These are phyloP conservation scores for Hydractinia symbiolongicarpus DNA, from an alignment of 30 jellyfish, hydroid and myxozoan species.

Conservation along the genomic window DNA sequence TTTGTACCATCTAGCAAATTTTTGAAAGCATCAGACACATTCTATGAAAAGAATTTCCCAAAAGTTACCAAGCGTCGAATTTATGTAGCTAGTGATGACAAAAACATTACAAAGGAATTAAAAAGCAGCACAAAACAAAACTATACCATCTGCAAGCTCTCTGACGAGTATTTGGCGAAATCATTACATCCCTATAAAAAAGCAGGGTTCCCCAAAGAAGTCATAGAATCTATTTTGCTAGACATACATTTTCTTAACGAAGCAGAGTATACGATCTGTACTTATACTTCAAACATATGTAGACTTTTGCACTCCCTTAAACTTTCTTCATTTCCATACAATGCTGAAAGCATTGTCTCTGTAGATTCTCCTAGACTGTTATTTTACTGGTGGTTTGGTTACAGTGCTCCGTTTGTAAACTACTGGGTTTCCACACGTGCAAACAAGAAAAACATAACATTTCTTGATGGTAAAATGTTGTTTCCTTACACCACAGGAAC, in stretches of 20 bases:
- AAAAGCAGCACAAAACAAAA: neutral
- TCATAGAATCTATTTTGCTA: conserved; percentile 4
- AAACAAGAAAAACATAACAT: neutral
- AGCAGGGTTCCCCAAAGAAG: neutral
- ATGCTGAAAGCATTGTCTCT: neutral
- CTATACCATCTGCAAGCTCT: neutral
- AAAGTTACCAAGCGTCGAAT: neutral
- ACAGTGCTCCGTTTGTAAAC: neutral
- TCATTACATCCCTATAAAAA: neutral
- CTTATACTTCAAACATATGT: neutral
- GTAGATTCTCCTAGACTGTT: neutral
- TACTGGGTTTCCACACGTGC: conserved; percentile 1
- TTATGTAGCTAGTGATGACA: conserved; percentile 14
- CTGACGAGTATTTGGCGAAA: neutral
- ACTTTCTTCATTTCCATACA: neutral
- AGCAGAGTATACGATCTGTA: neutral
- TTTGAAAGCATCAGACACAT: neutral
- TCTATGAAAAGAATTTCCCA: neutral
- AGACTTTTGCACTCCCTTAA: neutral
- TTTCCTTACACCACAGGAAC: neutral
- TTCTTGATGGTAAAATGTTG: neutral
- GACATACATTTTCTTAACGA: neutral
- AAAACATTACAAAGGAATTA: neutral
- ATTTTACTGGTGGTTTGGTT: conserved; percentile 11
- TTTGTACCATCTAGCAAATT: neutral